A percentile compares a stretch with the other conserved stretches of the same genome.
Conservation (phyloP, 1,140 invertebrate genomes). For the Drosophila orena region DNA sequence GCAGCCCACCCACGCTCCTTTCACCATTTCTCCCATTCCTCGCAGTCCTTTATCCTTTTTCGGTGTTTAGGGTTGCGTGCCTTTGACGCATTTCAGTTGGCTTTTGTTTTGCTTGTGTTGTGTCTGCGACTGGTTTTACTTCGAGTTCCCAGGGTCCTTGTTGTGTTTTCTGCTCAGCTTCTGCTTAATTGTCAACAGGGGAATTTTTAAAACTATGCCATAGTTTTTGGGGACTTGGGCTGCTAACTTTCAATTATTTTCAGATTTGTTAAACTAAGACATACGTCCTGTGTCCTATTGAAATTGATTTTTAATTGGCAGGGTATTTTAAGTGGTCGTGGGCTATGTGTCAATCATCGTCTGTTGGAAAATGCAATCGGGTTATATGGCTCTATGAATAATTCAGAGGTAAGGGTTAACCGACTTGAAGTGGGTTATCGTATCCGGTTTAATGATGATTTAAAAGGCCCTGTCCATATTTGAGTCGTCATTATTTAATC, state of each 20-base stretch:
- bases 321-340: neutral
- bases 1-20: constrained; percentile 3
- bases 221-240: constrained; percentile 70
- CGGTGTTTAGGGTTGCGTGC: constrained; percentile 70
- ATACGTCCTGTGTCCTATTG: constrained; percentile 6
- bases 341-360: constrained; percentile 56
- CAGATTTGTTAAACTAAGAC: constrained; percentile 76
- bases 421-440: neutral
- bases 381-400: constrained; percentile 32
- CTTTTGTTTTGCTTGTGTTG: constrained; percentile 41
- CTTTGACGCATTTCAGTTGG: constrained; percentile 63
- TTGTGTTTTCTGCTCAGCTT: constrained; percentile 72
- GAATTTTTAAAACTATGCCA: constrained; percentile 74
- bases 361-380: constrained; percentile 56
- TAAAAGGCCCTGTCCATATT: neutral
- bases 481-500: too few species aligned
- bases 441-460: neutral
- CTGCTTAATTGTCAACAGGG: constrained; percentile 82
- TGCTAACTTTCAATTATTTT: constrained; percentile 79
- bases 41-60: constrained; percentile 14
- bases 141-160: constrained; percentile 19
- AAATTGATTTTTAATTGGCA: constrained; percentile 74
- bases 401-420: constrained; percentile 23
- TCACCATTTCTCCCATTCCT: neutral
- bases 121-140: constrained; percentile 44